phyloP scores from a whole-genome alignment of 2,888 invertebrate species.

The Dolichomitus sp. region DNA sequence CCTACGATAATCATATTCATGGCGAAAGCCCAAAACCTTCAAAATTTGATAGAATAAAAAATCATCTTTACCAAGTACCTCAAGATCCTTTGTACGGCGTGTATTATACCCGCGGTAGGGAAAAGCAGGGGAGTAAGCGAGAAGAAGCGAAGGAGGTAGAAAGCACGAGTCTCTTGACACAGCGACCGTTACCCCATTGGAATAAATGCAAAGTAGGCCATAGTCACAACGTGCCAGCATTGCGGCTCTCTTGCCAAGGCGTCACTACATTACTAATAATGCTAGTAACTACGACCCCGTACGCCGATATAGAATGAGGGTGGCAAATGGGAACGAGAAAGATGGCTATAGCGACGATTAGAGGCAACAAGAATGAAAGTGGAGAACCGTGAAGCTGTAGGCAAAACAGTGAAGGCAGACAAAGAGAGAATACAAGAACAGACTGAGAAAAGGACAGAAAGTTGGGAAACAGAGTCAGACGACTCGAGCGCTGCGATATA shows the following conservation, averaged over 20 bases:
- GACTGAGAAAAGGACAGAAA: constrained; percentile 38
- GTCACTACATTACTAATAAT: constrained; percentile 40
- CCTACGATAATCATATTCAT: no score
- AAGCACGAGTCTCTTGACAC: constrained; percentile 67
- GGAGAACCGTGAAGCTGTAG: constrained; percentile 14
- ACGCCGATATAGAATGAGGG: constrained; percentile 63
- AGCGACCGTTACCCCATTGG: constrained; percentile 77
- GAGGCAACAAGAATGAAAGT: constrained; percentile 37
- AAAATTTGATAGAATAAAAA: neutral
- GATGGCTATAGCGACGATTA: constrained; percentile 48
- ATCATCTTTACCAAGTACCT: neutral
- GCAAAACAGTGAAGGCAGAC: constrained; percentile 4
- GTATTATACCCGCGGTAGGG: neutral
- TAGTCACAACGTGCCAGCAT: constrained; percentile 17
- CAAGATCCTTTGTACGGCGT: neutral
- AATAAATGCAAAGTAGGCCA: constrained; percentile 80
- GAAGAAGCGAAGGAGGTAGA: constrained; percentile 46
- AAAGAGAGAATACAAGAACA: constrained; percentile 8
- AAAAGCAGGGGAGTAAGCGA: constrained; percentile 22
- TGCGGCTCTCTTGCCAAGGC: constrained; percentile 31
- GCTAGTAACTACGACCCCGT: constrained; percentile 15
- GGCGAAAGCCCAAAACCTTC: neutral
- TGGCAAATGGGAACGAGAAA: constrained; percentile 74
- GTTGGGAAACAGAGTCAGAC: constrained; percentile 30
- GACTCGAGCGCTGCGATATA: constrained; percentile 3